Conservation (phyloP, 2,888 invertebrate genomes). For the Hydropsyche betteni region DNA sequence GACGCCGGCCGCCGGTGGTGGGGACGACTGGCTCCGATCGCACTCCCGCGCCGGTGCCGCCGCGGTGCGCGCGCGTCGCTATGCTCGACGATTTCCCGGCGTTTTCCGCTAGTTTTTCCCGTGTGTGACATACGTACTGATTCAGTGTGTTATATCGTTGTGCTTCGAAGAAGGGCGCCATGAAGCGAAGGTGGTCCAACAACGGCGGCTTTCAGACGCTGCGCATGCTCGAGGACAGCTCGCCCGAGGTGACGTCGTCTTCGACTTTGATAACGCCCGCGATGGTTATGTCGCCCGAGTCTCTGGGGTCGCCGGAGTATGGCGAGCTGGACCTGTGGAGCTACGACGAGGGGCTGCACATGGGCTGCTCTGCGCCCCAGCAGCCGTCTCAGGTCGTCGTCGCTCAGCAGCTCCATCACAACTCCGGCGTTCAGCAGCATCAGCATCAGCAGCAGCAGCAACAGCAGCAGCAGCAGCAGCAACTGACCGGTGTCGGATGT, state of each 20-base stretch:
- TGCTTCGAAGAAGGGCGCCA: conserved; percentile 60
- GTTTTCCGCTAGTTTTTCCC: not conserved
- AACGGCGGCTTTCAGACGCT: conserved; percentile 74
- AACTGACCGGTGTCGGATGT: not conserved
- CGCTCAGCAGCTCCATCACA: conserved; percentile 60
- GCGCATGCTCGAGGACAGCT: conserved; percentile 76
- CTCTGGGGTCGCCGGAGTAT: conserved; percentile 79
- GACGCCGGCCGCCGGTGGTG: conserved; percentile 54
- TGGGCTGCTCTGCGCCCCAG: conserved; percentile 58
- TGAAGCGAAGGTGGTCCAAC: conserved; percentile 83
- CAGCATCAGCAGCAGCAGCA: conserved; percentile 59
- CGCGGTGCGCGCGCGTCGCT: conserved; percentile 54
- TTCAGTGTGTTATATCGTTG: not conserved
- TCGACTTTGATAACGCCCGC: conserved; percentile 75
- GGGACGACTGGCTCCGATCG: conserved; percentile 54
- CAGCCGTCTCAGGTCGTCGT: conserved; percentile 58
- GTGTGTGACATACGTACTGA: not conserved
- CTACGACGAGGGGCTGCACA: conserved; percentile 65
- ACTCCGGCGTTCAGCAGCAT: conserved; percentile 61
- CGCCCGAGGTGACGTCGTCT: conserved; percentile 80
- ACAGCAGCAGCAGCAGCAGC: conserved; percentile 55
- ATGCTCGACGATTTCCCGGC: conserved; percentile 51
- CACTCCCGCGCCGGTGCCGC: conserved; percentile 66
- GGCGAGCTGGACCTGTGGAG: conserved; percentile 87
- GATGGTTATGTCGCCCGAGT: conserved; percentile 80